These are phyloP conservation scores for Ceramica pisi DNA, from an alignment of 2,888 invertebrate genomes.

Conservation along the genomic window DNA sequence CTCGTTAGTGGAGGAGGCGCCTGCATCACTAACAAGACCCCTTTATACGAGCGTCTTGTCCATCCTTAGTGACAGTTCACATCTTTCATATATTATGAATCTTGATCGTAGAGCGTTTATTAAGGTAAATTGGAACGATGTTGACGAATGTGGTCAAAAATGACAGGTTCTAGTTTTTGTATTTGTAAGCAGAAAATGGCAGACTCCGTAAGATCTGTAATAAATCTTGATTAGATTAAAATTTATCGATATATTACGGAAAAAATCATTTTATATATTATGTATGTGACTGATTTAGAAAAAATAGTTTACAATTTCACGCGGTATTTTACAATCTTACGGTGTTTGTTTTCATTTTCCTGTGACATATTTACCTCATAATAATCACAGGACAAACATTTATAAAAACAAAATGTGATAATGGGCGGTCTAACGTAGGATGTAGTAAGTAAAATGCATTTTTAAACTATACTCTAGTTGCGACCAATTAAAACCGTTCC, in stretches of 20 bases:
- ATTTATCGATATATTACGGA: too few relatives aligned
- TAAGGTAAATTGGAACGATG: neutral
- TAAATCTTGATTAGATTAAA: too few relatives aligned
- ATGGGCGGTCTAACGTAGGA: neutral
- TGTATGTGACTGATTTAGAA: too few relatives aligned
- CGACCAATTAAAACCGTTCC: conserved; percentile 19
- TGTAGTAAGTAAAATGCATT: neutral
- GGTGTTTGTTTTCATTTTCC: too few relatives aligned
- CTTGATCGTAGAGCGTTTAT: neutral
- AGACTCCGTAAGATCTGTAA: too few relatives aligned
- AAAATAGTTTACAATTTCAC: too few relatives aligned
- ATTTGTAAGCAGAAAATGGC: too few relatives aligned
- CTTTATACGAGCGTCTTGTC: conserved; percentile 35
- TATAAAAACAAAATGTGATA: too few relatives aligned
- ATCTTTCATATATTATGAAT: conserved; percentile 19
- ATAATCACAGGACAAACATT: too few relatives aligned
- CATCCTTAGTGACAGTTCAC: conserved; percentile 24
- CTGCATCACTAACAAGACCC: conserved; percentile 45
- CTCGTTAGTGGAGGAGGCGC: conserved; percentile 49
- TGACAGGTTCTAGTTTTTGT: neutral
- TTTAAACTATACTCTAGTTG: neutral
- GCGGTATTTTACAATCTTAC: too few relatives aligned
- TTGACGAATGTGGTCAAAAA: neutral
- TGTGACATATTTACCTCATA: neutral
- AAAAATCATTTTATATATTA: too few relatives aligned